These are phyloP conservation scores for Dromius quadrimaculatus DNA, from an alignment of 2,888 invertebrate species.

Conservation along the genomic window DNA sequence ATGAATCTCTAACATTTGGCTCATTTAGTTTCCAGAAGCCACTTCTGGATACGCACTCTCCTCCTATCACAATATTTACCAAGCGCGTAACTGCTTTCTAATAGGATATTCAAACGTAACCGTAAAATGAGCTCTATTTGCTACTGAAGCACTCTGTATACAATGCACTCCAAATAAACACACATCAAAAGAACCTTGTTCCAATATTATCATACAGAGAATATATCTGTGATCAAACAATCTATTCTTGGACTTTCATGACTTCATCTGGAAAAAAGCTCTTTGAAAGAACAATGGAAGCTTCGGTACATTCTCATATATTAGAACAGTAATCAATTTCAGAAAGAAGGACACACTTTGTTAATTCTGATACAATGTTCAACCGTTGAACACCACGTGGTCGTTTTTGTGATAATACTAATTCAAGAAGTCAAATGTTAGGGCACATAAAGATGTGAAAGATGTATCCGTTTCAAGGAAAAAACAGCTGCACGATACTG, in stretches of 20 bases:
- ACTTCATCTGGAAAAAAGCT: no score
- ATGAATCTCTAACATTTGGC: no score
- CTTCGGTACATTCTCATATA: no score
- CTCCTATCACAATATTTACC: constrained; percentile 24
- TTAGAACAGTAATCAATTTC: no score
- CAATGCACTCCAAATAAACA: no score
- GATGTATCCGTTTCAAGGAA: constrained; percentile 14
- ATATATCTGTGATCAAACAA: no score
- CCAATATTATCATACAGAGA: no score
- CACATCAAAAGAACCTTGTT: no score
- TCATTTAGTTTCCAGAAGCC: constrained; percentile 3
- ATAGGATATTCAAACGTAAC: constrained; percentile 40
- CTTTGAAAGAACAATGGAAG: no score
- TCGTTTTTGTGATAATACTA: constrained; percentile 7
- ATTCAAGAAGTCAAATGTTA: constrained; percentile 41
- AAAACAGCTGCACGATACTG: constrained; percentile 33
- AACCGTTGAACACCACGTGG: no score
- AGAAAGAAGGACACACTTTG: not conserved
- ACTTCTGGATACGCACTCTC: constrained; percentile 1
- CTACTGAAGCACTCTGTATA: constrained; percentile 20
- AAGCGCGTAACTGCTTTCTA: constrained; percentile 32
- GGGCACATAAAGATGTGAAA: constrained; percentile 17
- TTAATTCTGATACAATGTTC: no score
- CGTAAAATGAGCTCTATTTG: not conserved
- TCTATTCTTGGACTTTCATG: no score